Base-by-base conservation (phyloP, 2,113 vertebrate genomes). In the Uropsilus gracilis region DNA sequence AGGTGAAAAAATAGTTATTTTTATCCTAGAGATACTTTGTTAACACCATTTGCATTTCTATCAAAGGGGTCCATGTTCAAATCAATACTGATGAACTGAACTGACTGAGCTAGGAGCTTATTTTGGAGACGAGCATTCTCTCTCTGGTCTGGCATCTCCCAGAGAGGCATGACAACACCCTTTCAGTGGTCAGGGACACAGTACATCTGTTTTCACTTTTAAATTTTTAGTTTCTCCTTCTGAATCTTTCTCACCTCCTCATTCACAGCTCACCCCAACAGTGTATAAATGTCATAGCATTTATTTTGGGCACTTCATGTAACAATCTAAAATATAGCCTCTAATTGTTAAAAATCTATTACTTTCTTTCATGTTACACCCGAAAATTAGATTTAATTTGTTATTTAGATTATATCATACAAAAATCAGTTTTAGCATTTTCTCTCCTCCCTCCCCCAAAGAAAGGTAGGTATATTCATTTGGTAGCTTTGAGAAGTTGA, bases 21-120 rank as follows among this genome's bases (percentile, higher is more conserved):
- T 48, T 8, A 78, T 64, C 16, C 53, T 37, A 3, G n/a, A 77
- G 18, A n/a, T 46, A 73, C 9, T 73, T 66, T 63, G 1, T 80
- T 72, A 94, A 80, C 2, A 46, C 8, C 2, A 75, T 78, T 66
- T 86, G 50, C 85, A 84, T 64, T n/a, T 86, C 69, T n/a, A 42
- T 78, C 20, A 77, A 82, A 93, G 8, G 18, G 63, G 34, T 61
- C 42, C 76, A 30, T 64, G 6, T 76, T 88, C 32, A 37, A n/a
- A 48, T n/a, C 53, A 72, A 18, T 28, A 69, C 28, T 8, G 83
- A 46, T 57, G 78, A 42, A 44, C 3, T 22, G 8, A 53, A 42
- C 5, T 17, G 16, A 64, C 4, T 32, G 20, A 5, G 1, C 8
- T 8, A 26, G 13, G 14, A 6, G n/a, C 12, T 20, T 17, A 2